phyloP scores from a whole-genome alignment of 2,113 vertebrate genomes.

The Pionites leucogaster region DNA sequence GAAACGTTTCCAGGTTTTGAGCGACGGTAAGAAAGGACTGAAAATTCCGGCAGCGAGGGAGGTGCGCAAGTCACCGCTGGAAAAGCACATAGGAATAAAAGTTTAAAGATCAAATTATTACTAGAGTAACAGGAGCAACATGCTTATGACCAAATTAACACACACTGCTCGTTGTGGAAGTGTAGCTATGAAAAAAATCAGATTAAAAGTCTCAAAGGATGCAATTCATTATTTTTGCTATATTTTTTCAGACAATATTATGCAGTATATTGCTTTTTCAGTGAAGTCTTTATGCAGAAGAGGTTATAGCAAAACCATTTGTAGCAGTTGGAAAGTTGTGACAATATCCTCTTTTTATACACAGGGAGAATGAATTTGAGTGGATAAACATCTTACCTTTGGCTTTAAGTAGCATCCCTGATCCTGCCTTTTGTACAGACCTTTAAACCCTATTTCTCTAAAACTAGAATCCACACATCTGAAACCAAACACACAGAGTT shows the following conservation, averaged over 20 bases:
- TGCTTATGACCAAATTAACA: background rate
- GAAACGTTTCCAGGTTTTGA: conserved; percentile 41
- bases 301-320: background rate
- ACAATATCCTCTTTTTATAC: background rate
- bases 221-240: background rate
- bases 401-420: conserved; percentile 38
- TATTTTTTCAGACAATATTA: background rate
- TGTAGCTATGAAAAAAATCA: background rate
- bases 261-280: background rate
- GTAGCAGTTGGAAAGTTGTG: background rate
- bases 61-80: conserved; percentile 82
- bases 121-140: background rate
- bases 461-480: background rate
- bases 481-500: background rate
- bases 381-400: conserved; percentile 12
- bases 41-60: conserved; percentile 74
- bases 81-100: background rate
- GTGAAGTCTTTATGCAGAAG: background rate
- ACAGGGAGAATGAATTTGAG: background rate
- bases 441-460: conserved; percentile 12
- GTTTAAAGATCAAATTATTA: background rate
- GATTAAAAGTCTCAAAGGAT: background rate
- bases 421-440: conserved; percentile 14
- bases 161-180: fast-evolving
- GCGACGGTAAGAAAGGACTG: conserved; percentile 66